Base-by-base conservation (phyloP, 1,140 invertebrate species). In the Drosophila suzukii region DNA sequence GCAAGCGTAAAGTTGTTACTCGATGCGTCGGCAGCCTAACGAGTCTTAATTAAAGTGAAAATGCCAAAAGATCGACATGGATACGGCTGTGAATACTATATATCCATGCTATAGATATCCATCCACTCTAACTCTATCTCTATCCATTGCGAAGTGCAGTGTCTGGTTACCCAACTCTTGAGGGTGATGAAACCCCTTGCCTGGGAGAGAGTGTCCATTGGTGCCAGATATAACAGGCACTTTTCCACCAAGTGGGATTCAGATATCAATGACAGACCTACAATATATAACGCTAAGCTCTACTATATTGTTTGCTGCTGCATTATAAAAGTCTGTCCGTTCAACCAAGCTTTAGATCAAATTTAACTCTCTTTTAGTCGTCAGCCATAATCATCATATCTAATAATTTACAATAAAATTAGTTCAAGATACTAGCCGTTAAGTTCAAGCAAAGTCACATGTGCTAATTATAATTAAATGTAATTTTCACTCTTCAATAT, bases 21-120 rank as follows among this genome's bases (percentile, higher is more conserved):
- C 38, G 62, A 76, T 68, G 62, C 75, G 74, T 76, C 30, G 55
- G 73, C 72, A 60, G 57, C 47, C 49, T 75, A 67, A 75, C 72
- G 72, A 75, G 72, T 66, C 61, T 53, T 65, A 75, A 75, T 59
- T 75, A 75, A 75, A 75, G 73, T 75, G 61, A 75, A 75, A 75
- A 75, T 66, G 60, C 54, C 46, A 57, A 49, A 10, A 75, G 72
- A 75, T 67, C 34, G 61, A 66, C 53, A 75, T 75, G 72, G 72
- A 67, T 66, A 67, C 57, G 71, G 47, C 34, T 27, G 34, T 70
- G 7, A 20, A 39, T 43, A 68, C 20, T 20, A 20, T 43, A 68
- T 30, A 61, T n/a, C 8, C 36, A 43, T 38, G 30, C 36, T 34
- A 65, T 46, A 34, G 0, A 20, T 17, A 30, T 56, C 27, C 27